phyloP scores from a whole-genome alignment of 2,113 vertebrate species.

The Chlorocebus sabaeus region DNA sequence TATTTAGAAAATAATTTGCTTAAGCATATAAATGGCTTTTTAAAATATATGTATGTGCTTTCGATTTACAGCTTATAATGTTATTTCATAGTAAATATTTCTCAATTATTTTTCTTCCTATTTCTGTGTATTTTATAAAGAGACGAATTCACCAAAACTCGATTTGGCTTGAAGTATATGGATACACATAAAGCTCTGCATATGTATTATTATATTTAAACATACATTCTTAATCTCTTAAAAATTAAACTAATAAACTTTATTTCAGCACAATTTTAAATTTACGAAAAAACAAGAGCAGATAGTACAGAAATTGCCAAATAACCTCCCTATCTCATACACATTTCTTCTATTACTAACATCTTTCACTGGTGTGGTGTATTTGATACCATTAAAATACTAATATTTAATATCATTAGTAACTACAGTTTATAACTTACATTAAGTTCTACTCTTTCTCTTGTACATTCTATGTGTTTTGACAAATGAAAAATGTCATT shows the following conservation, averaged over 20 bases:
- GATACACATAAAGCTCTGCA: no score
- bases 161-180: not conserved
- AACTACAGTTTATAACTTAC: not conserved
- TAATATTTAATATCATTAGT: not conserved
- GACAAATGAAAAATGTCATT: not conserved
- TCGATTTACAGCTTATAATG: not conserved
- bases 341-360: not conserved
- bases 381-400: not conserved
- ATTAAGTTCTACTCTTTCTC: not conserved
- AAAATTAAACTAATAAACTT: not conserved
- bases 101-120: not conserved
- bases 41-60: not conserved
- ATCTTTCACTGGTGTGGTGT: not conserved
- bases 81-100: not conserved
- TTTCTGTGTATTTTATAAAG: not conserved
- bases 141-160: not conserved
- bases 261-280: not conserved
- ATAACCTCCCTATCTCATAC: not conserved
- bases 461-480: not conserved
- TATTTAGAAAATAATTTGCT: not conserved
- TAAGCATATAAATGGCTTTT: not conserved
- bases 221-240: not conserved
- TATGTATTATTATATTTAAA: not conserved
- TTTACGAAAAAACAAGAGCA: not conserved
- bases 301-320: not conserved